These are phyloP conservation scores for Bujurquina vittata DNA, from an alignment of 2,113 vertebrate genomes.

Conservation along the genomic window DNA sequence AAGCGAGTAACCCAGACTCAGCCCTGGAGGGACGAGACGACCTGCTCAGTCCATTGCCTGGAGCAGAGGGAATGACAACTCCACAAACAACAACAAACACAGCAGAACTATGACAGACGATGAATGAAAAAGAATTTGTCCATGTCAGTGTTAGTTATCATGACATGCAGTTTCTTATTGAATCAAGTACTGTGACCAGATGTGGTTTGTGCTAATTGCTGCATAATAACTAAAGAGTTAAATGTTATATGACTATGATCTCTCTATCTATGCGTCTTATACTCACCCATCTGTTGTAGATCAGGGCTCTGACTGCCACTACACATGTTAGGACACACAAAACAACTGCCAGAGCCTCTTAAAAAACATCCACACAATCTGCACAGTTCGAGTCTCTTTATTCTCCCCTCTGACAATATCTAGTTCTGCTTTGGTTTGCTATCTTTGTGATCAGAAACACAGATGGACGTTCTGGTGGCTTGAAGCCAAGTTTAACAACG, in stretches of 20 bases:
- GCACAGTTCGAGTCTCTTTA: constrained; percentile 26
- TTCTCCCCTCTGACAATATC: constrained; percentile 19
- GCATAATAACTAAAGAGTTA: not conserved
- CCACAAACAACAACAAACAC: no score
- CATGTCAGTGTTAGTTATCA: not conserved
- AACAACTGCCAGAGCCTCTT: constrained; percentile 50
- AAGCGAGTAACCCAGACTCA: no score
- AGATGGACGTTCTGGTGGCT: constrained; percentile 55
- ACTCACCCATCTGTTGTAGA: constrained; percentile 63
- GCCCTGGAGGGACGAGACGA: no score
- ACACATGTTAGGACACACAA: constrained; percentile 56
- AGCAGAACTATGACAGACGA: no score
- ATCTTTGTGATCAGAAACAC: constrained; percentile 60
- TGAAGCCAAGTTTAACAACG: constrained; percentile 44
- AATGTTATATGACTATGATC: not conserved
- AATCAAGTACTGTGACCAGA: constrained; percentile 15
- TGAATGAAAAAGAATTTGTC: not conserved
- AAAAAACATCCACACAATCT: constrained; percentile 31
- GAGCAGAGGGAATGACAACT: no score
- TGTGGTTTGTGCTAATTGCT: constrained; percentile 33
- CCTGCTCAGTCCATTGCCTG: no score
- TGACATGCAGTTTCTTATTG: not conserved
- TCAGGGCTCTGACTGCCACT: constrained; percentile 54
- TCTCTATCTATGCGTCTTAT: not conserved
- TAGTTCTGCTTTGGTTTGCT: constrained; percentile 43